Conservation (phyloP, 64 coral and sea anemone species). For the Anthopleura sola region DNA sequence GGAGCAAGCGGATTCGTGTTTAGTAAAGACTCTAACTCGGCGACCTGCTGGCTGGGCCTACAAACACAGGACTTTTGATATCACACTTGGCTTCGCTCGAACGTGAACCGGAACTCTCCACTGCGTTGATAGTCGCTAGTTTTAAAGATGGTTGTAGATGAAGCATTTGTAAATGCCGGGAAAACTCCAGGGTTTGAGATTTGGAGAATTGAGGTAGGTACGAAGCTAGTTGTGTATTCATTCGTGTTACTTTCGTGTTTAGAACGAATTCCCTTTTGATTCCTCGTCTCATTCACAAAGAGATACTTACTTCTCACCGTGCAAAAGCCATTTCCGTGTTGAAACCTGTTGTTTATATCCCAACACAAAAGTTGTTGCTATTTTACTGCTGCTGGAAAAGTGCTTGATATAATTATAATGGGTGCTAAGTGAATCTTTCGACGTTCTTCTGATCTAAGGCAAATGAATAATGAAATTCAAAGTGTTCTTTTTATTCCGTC, state of each 20-base stretch:
- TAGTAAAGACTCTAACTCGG: neutral
- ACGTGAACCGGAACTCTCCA: conserved; percentile 8
- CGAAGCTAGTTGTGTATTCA: neutral
- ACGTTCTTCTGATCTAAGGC: neutral
- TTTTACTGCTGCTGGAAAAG: neutral
- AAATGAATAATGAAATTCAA: neutral
- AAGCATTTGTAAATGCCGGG: conserved; percentile 79
- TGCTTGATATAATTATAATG: no score
- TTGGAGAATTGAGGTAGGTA: conserved; percentile 87
- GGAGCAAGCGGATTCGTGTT: neutral
- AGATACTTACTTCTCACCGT: neutral
- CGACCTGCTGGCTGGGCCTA: neutral
- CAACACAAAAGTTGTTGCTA: neutral
- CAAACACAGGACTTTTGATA: neutral
- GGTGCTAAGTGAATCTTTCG: neutral
- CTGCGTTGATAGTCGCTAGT: neutral
- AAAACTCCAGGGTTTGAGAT: conserved; percentile 78
- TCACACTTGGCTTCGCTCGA: neutral
- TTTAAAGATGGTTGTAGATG: conserved; percentile 75
- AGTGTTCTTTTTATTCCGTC: neutral
- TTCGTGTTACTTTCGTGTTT: neutral
- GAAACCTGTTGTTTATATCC: neutral
- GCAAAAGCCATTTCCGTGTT: neutral
- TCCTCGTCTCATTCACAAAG: neutral
- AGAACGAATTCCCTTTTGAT: neutral